These are phyloP conservation scores for Microcebus griseorufus DNA, from an alignment of 2,113 vertebrate genomes.

Conservation along the genomic window DNA sequence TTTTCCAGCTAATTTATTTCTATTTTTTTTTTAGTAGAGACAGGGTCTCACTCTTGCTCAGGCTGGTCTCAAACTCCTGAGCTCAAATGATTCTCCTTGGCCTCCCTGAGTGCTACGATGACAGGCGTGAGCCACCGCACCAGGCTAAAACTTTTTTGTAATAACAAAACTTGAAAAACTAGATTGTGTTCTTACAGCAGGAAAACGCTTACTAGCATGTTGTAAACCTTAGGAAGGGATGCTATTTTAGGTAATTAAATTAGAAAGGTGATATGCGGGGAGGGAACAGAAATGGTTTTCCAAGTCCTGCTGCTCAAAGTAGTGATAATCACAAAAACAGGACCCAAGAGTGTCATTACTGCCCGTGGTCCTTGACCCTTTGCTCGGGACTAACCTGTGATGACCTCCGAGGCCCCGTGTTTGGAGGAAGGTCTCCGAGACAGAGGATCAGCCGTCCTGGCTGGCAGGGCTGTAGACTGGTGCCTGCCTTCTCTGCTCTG, in stretches of 20 bases:
- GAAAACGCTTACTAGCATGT: background rate
- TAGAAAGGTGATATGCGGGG: too few relatives aligned
- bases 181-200: background rate
- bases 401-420: background rate
- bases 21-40: too few relatives aligned
- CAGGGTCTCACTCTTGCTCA: too few relatives aligned
- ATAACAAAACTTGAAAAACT: background rate
- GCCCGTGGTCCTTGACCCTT: too few relatives aligned
- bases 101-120: too few relatives aligned
- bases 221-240: fast-evolving
- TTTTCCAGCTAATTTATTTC: too few relatives aligned
- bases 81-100: too few relatives aligned
- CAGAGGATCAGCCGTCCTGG: background rate
- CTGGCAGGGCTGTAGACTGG: background rate
- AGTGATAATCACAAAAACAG: too few relatives aligned
- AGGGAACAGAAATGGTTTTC: background rate
- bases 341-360: too few relatives aligned
- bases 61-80: too few relatives aligned
- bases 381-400: too few relatives aligned
- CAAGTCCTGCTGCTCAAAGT: background rate
- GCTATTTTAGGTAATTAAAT: background rate
- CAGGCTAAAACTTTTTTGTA: background rate
- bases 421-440: background rate
- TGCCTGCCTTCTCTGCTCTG: background rate
- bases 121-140: too few relatives aligned